Evolutionary conservation across 1,140 invertebrate species (phyloP).

Genomic region (Halyomorpha halys): DNA sequence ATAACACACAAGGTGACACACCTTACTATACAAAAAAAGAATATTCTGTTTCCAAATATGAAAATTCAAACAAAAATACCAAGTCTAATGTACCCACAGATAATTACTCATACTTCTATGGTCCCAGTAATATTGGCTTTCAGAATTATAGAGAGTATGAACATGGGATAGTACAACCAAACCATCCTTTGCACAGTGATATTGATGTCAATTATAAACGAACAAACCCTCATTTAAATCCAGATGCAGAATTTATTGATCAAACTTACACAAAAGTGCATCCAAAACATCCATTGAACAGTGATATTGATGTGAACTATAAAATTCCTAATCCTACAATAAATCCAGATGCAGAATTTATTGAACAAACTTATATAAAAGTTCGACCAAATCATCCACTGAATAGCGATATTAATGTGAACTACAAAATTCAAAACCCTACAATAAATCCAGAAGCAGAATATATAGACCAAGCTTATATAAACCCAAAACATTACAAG

Average conservation of each 20-base stretch:
- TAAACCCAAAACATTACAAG: constrained; percentile 33
- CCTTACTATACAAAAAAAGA: constrained; percentile 15
- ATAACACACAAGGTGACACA: constrained; percentile 32
- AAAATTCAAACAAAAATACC: constrained; percentile 7
- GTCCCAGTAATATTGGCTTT: background rate
- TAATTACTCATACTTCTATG: constrained; percentile 13
- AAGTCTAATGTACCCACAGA: constrained; percentile 7
- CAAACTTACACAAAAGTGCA: constrained; percentile 29
- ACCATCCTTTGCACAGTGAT: constrained; percentile 36
- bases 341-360: constrained; percentile 45
- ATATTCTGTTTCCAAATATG: constrained; percentile 1
- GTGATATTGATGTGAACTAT: constrained; percentile 44
- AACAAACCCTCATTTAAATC: constrained; percentile 41
- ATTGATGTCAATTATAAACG: constrained; percentile 43
- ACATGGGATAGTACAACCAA: constrained; percentile 12
- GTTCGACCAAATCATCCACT: constrained; percentile 33
- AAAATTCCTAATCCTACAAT: constrained; percentile 40
- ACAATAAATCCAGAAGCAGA: constrained; percentile 45
- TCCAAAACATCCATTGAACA: constrained; percentile 33
- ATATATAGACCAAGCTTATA: constrained; percentile 35
- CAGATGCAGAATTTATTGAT: constrained; percentile 42
- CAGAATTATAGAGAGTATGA: constrained; percentile 21
- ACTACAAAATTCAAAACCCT: constrained; percentile 42
- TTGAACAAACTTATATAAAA: constrained; percentile 33
- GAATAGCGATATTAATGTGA: constrained; percentile 39